Base-by-base conservation (phyloP, 1,140 invertebrate genomes). In the Drosophila biarmipes region DNA sequence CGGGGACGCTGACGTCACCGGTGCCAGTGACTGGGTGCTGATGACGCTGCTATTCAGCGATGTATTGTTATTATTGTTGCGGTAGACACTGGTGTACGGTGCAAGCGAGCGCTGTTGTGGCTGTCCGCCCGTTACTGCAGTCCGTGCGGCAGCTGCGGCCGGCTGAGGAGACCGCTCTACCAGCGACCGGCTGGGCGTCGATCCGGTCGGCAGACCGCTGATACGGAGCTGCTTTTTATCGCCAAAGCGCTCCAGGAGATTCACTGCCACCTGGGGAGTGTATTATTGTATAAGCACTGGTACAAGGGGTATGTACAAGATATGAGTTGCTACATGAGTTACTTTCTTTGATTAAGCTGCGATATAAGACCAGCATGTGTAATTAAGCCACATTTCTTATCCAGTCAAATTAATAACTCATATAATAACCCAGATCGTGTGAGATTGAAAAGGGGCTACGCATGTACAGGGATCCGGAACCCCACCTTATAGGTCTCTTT, bases 401-500 rank as follows among this genome's bases (percentile, higher is more conserved):
- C 3, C 24, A 37, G 14, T 6, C 35, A 37, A 37, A 37, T 0
- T 0, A 17, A 40, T 10, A 17, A 8, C 24, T 24, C 24, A 24
- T 3, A 24, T 24, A 4, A 24, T 24, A 24, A 24, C 24, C 5
- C 24, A 24, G 24, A 24, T 24, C 24, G 24, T 24, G 24, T 24
- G 24, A 24, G 24, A 24, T 4, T 24, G 24, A 4, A 24, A 24
- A 24, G 3, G 24, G n/a, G n/a, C n/a, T n/a, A 24, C 24, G 3
- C 24, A 24, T 4, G 5, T 24, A 24, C 3, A 24, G 1, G 24
- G 1, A 19, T 6, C 5, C 6, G 19, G 11, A 21, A 14, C 2
- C 46, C 46, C 27, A 98, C 97, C 93, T 99, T 99, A 92, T 99
- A 99, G 1, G 98, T 99, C 93, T 99, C 98, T 48, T 95, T 99